These are phyloP conservation scores for Panthera tigris DNA, from an alignment of 2,113 vertebrate genomes.

Conservation along the genomic window DNA sequence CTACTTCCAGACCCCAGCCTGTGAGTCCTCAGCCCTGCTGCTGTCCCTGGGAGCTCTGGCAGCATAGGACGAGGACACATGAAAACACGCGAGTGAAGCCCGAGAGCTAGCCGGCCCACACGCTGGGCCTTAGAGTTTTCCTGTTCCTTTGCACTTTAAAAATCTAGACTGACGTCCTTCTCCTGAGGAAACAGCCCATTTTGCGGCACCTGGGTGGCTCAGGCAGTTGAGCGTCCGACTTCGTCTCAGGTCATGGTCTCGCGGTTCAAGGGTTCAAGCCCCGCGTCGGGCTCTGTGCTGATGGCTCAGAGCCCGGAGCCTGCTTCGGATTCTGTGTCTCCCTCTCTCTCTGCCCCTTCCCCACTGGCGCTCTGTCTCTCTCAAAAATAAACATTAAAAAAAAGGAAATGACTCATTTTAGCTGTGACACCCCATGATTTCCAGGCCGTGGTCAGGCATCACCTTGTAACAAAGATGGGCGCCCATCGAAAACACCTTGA, in stretches of 20 bases:
- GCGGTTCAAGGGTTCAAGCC: too few relatives aligned
- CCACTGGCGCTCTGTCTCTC: too few relatives aligned
- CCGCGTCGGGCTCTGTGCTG: too few relatives aligned
- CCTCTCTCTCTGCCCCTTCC: too few relatives aligned
- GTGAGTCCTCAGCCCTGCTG: neutral
- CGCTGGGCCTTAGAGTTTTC: too few relatives aligned
- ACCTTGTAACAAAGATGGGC: neutral
- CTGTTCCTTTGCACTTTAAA: neutral
- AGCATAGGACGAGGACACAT: neutral
- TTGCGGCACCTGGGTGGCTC: neutral
- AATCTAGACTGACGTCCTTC: neutral
- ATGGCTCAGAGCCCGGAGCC: too few relatives aligned
- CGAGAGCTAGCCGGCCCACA: fast-evolving
- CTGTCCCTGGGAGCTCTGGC: neutral
- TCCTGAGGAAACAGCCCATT: neutral
- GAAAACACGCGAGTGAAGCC: neutral
- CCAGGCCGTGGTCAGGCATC: neutral
- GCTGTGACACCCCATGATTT: fast-evolving
- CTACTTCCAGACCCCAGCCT: neutral
- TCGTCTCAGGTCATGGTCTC: too few relatives aligned
- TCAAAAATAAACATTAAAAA: too few relatives aligned
- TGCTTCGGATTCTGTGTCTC: too few relatives aligned
- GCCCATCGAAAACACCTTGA: fast-evolving
- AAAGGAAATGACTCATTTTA: neutral
- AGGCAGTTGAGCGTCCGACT: too few relatives aligned